Evolutionary conservation across 2,888 invertebrate genomes (phyloP).

Genomic region (Colostygia pectinataria): DNA sequence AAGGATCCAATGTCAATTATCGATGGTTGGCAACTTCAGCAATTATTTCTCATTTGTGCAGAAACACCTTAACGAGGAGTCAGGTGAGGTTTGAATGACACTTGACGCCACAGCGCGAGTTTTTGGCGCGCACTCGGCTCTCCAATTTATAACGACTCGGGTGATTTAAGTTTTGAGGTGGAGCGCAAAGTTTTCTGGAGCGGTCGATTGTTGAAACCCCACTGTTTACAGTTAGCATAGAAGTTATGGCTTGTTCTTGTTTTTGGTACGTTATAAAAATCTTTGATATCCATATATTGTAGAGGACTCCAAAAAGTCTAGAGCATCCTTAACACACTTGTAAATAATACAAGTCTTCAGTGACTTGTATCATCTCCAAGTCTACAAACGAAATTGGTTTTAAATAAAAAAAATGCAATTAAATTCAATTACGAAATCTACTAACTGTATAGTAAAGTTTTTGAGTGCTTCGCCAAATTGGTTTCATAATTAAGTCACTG

Average conservation of each 20-base stretch:
- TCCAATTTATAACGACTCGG: constrained; percentile 61
- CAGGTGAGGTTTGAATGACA: constrained; percentile 62
- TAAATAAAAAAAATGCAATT: not conserved
- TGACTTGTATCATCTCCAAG: too few species aligned
- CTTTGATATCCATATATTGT: not conserved
- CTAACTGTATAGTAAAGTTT: not conserved
- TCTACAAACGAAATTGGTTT: too few species aligned
- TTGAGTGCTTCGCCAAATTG: not conserved
- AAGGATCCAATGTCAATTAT: constrained; percentile 74
- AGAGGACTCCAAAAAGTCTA: too few species aligned
- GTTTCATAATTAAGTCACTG: not conserved
- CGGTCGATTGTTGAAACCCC: constrained; percentile 18
- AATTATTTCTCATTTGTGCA: constrained; percentile 73
- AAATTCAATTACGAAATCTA: too few species aligned
- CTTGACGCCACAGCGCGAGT: constrained; percentile 57
- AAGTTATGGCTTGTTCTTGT: constrained; percentile 2
- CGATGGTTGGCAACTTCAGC: constrained; percentile 62
- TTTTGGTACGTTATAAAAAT: not conserved
- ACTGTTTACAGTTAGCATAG: constrained; percentile 7
- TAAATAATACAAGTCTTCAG: too few species aligned
- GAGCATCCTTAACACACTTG: too few species aligned
- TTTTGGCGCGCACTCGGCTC: constrained; percentile 60
- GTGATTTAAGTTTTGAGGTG: constrained; percentile 50
- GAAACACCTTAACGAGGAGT: constrained; percentile 70
- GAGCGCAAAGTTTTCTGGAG: constrained; percentile 25